Evolutionary conservation across 2,888 invertebrate species (phyloP).

Genomic region (Sesia bembeciformis): DNA sequence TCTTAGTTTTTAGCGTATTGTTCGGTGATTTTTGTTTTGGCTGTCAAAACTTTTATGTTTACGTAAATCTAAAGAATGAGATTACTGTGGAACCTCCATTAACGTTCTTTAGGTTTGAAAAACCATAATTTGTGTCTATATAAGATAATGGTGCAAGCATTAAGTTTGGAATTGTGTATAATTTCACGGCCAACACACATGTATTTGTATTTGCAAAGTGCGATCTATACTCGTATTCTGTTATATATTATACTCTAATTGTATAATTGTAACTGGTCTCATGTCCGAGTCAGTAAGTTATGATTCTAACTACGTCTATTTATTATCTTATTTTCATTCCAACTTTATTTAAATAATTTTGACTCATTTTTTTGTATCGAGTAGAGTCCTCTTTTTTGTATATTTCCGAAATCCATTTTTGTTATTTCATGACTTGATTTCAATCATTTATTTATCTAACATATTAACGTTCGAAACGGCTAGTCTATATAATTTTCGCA

Average conservation of each 20-base stretch:
- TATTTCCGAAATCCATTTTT: conserved; percentile 43
- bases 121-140: conserved; percentile 38
- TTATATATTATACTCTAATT: not conserved
- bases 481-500: conserved; percentile 20
- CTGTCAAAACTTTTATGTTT: conserved; percentile 29
- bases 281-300: not conserved
- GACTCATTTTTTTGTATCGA: conserved; percentile 29
- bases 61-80: conserved; percentile 21
- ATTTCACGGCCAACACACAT: conserved; percentile 14
- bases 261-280: too few species aligned
- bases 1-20: conserved; percentile 29
- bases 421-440: conserved; percentile 65
- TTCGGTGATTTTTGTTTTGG: conserved; percentile 33
- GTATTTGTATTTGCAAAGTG: not conserved
- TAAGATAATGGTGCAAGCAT: conserved; percentile 53
- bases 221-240: not conserved
- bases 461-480: conserved; percentile 30
- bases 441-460: conserved; percentile 25
- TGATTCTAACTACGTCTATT: conserved; percentile 17
- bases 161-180: conserved; percentile 29
- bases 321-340: conserved; percentile 61
- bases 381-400: conserved; percentile 48
- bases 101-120: conserved; percentile 32
- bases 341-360: conserved; percentile 42
- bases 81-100: not conserved